Percentiles rank a stretch among this genome's conserved stretches.
phyloP scores from a whole-genome alignment of 2,888 invertebrate genomes.

The Hydrotaea diabolus region DNA sequence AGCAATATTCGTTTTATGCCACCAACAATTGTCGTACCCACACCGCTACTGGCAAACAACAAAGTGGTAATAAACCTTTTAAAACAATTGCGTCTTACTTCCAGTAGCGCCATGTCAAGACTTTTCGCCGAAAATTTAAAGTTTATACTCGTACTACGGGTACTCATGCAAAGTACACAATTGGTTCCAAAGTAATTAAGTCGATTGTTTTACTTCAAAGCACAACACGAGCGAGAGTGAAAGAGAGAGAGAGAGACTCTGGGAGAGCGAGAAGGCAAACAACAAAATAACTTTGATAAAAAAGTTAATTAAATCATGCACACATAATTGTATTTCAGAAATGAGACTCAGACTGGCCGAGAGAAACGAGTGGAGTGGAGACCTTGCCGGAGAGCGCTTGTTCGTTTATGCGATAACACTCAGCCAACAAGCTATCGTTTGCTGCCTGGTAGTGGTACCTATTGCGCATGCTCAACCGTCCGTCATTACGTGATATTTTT shows the following conservation, averaged over 20 bases:
- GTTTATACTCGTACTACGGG: neutral
- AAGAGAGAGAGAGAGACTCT: neutral
- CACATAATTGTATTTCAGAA: too few relatives aligned
- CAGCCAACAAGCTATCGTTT: constrained; percentile 17
- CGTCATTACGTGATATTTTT: constrained; percentile 67
- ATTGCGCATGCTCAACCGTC: constrained; percentile 68
- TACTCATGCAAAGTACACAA: neutral
- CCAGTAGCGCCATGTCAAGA: constrained; percentile 41
- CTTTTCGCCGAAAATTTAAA: constrained; percentile 12
- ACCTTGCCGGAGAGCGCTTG: constrained; percentile 25
- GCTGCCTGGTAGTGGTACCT: constrained; percentile 33
- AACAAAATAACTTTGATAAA: neutral
- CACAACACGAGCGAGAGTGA: neutral
- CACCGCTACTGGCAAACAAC: neutral
- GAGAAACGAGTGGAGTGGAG: too few relatives aligned
- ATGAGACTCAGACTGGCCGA: too few relatives aligned
- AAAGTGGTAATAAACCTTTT: constrained; percentile 2
- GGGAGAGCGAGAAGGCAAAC: neutral
- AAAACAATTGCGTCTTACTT: constrained; percentile 20
- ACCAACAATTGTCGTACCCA: neutral
- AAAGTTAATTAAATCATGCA: constrained; percentile 20
- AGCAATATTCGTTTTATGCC: neutral
- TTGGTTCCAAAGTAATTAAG: neutral
- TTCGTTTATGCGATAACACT: constrained; percentile 45
- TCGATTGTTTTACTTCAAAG: neutral